phyloP scores from a whole-genome alignment of 2,113 vertebrate genomes.

The Bujurquina vittata region DNA sequence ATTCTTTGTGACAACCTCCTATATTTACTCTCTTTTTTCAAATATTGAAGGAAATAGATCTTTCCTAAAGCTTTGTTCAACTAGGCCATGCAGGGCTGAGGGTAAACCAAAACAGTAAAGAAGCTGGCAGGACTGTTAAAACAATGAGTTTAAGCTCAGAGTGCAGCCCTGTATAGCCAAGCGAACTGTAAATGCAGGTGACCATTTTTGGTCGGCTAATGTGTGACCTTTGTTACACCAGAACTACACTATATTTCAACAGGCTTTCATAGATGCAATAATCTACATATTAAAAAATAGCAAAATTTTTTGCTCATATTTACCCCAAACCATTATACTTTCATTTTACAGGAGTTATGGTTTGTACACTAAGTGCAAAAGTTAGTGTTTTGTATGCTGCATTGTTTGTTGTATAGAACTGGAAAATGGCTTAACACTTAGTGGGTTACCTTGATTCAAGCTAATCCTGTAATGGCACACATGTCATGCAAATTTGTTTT shows the following conservation, averaged over 20 bases:
- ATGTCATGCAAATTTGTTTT: too few relatives aligned
- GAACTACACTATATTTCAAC: too few relatives aligned
- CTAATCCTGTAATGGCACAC: background rate
- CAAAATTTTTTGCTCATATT: background rate
- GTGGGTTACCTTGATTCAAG: background rate
- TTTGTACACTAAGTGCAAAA: background rate
- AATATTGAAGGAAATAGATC: background rate
- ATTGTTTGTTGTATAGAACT: background rate
- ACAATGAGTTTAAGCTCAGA: too few relatives aligned
- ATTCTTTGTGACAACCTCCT: background rate
- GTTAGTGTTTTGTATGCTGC: background rate
- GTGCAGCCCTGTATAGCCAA: too few relatives aligned
- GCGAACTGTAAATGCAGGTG: too few relatives aligned
- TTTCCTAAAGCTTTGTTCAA: background rate
- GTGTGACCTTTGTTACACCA: too few relatives aligned
- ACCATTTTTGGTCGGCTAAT: too few relatives aligned
- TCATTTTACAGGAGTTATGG: background rate
- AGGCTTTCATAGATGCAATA: too few relatives aligned
- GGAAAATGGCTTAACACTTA: background rate
- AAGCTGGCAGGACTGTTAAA: rapidly evolving
- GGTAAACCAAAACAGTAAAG: background rate
- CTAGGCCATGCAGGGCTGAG: background rate
- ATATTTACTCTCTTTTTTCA: background rate
- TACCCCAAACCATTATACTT: background rate
- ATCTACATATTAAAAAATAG: too few relatives aligned